A percentile compares a stretch with the other conserved stretches of the same genome.
Conservation (phyloP, 2,888 invertebrate genomes). For the Drosophila pegasa region DNA sequence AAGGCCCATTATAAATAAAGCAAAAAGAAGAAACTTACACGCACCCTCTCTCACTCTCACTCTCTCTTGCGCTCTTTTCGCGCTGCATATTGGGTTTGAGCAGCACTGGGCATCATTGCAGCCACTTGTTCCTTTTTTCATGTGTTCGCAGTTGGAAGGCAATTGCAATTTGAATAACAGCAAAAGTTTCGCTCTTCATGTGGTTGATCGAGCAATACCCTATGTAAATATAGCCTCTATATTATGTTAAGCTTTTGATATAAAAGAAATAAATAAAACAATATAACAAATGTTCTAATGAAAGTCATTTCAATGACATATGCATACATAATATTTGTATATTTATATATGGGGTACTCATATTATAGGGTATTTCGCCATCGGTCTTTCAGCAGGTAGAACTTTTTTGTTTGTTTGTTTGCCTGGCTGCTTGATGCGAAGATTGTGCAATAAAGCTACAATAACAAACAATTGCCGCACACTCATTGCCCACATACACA, state of each 20-base stretch:
- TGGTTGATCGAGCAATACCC: constrained; percentile 25
- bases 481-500: constrained; percentile 40
- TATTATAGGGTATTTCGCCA: constrained; percentile 17
- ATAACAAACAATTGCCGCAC: constrained; percentile 69
- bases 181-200: background rate
- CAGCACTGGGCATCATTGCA: constrained; percentile 20
- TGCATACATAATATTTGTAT: background rate
- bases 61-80: constrained; percentile 1
- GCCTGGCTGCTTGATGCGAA: constrained; percentile 52
- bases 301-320: background rate
- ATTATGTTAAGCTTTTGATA: background rate
- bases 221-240: constrained; percentile 3
- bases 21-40: constrained; percentile 55
- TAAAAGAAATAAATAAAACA: no score
- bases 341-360: no score
- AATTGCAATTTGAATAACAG: constrained; percentile 8
- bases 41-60: constrained; percentile 38
- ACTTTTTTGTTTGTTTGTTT: constrained; percentile 36
- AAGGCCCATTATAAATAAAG: constrained; percentile 63
- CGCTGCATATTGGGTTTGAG: constrained; percentile 30
- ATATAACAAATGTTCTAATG: background rate
- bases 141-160: constrained; percentile 3
- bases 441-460: constrained; percentile 75
- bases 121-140: constrained; percentile 42
- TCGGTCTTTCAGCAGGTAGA: constrained; percentile 1